phyloP scores from a whole-genome alignment of 2,797 vertebrate species.

The Sebastes reedi region DNA sequence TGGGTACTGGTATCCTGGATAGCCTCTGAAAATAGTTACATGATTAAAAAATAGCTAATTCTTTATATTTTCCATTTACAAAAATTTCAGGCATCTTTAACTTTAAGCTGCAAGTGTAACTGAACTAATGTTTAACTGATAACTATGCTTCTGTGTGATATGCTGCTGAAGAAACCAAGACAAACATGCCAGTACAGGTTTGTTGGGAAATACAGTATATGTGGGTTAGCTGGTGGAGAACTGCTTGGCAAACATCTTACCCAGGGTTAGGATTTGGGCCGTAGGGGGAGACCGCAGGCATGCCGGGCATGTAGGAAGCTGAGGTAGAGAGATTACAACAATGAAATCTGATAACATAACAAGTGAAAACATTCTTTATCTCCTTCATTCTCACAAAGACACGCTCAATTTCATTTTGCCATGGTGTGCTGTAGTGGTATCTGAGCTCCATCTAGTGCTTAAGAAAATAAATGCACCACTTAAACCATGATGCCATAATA shows the following conservation, averaged over 20 bases:
- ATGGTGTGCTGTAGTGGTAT: neutral
- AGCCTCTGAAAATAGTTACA: conserved; percentile 79
- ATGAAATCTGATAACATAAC: neutral
- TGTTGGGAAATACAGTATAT: neutral
- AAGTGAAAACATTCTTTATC: neutral
- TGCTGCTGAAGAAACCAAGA: neutral
- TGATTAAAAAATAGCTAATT: neutral
- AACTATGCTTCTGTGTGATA: neutral
- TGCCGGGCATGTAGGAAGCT: conserved; percentile 96
- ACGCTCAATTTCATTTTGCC: neutral
- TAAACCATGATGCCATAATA: neutral
- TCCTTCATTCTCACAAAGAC: neutral
- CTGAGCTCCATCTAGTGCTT: conserved; percentile 74
- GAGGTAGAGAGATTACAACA: conserved; percentile 41
- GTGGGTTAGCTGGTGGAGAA: neutral
- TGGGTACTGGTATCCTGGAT: conserved; percentile 90
- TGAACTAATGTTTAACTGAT: neutral
- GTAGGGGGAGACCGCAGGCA: conserved; percentile 90
- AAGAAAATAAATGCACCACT: conserved; percentile 23
- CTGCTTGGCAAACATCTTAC: conserved; percentile 76
- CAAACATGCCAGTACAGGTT: conserved; percentile 5
- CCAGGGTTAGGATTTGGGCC: conserved; percentile 90
- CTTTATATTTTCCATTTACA: neutral
- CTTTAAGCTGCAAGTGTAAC: neutral
- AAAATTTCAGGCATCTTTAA: neutral